Evolutionary conservation across 2,888 invertebrate species (phyloP).

Genomic region (Scaptomyza cyrtandrae): DNA sequence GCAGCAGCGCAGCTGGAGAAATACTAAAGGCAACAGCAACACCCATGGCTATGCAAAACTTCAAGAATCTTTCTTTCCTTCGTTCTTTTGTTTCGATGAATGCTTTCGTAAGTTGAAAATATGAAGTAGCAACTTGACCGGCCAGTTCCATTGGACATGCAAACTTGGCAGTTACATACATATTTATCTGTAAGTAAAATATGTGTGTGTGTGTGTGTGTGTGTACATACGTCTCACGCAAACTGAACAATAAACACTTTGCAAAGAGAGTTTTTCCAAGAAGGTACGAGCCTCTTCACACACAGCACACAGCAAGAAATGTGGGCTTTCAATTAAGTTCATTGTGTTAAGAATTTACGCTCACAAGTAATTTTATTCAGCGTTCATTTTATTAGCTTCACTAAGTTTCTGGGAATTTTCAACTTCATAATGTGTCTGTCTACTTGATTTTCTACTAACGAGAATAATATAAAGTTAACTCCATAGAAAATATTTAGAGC

Average conservation of each 20-base stretch:
- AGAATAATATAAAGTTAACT: background rate
- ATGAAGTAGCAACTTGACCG: slow-evolving; percentile 14
- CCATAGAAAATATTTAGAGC: background rate
- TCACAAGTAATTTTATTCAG: background rate
- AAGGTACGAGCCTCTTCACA: background rate
- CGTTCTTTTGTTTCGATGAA: slow-evolving; percentile 12
- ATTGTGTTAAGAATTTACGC: background rate
- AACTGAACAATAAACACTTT: slow-evolving; percentile 10
- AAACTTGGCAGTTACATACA: slow-evolving; percentile 2
- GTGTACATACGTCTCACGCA: background rate
- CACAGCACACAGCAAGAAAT: background rate
- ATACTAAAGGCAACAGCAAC: slow-evolving; percentile 10
- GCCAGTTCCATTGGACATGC: slow-evolving; percentile 3
- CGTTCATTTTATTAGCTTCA: background rate
- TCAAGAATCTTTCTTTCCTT: slow-evolving; percentile 4
- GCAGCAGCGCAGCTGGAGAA: slow-evolving; percentile 5
- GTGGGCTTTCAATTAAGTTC: background rate
- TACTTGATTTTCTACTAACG: background rate
- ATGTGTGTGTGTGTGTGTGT: background rate
- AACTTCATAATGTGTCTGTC: background rate
- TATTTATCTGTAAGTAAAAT: background rate
- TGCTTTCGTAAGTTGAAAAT: slow-evolving; percentile 4
- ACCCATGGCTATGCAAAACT: slow-evolving; percentile 17
- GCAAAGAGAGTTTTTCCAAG: background rate
- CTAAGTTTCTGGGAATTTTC: background rate